Evolutionary conservation across 2,888 invertebrate genomes (phyloP), one percentile per base, ranked within the genome.

Genomic region (Zootermopsis nevadensis): DNA sequence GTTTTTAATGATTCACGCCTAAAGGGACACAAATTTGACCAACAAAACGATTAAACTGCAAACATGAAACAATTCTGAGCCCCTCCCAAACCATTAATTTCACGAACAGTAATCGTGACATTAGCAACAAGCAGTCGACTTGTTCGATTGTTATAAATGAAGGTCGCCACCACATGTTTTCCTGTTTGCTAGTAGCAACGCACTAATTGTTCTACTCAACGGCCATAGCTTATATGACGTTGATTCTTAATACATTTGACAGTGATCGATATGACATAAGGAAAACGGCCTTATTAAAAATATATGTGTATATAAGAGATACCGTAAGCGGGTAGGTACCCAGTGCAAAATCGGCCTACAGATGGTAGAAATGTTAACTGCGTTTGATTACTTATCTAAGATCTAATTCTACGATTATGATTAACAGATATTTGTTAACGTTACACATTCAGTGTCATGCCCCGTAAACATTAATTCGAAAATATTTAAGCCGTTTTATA

Each of bases 191-290:
- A 38, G 74, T 74, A 74, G 74, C 48, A 1, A 27, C 22, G n/a
- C 79, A 38, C 79, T 79, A 79, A 79, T 79, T 79, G 83, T 83
- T 83, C 83, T 81, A 80, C 82, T 77, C 83, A 60, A 48, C 83
- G 74, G 80, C 55, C 84, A 72, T 60, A 77, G 66, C 69, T 81
- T 67, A 48, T 38, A 22, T 81, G 89, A 89, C 89, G 89, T 89
- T 89, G 89, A 89, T 89, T 89, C 88, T 89, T 89, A 89, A 89
- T 89, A 88, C 87, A 88, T 88, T 88, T 89, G 89, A 89, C 89
- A 88, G 89, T 89, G 89, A 89, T 89, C 89, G 89, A 89, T 89
- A 87, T 80, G 83, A 82, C 80, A 79, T 72, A 30, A 83, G 80
- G 33, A 67, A 79, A 76, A 55, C 74, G 55, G 66, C 79, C 83